A percentile compares a stretch with the other conserved stretches of the same genome.
phyloP scores from a whole-genome alignment of 2,797 vertebrate species.

The Oreonectes daqikongensis region DNA sequence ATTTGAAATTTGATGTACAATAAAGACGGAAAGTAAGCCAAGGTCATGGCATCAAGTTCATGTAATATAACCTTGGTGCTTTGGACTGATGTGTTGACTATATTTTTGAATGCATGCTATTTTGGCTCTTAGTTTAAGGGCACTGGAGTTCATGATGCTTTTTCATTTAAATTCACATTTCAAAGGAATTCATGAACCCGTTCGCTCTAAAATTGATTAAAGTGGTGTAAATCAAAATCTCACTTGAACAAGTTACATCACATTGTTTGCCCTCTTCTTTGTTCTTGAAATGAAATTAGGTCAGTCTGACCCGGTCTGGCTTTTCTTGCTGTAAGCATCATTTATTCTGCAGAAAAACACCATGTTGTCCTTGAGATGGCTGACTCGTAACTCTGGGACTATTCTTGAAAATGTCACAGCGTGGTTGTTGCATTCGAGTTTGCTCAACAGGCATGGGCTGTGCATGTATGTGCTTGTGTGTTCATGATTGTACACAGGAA shows the following conservation, averaged over 20 bases:
- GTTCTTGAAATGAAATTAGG: neutral
- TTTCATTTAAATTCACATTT: constrained; percentile 1
- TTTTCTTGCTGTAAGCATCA: constrained; percentile 7
- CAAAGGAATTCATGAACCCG: neutral
- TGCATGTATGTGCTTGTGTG: neutral
- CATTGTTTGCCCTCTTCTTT: neutral
- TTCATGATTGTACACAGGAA: neutral
- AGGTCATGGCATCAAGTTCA: constrained; percentile 9
- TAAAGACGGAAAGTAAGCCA: constrained; percentile 23
- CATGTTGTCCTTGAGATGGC: constrained; percentile 17
- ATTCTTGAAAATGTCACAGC: constrained; percentile 7
- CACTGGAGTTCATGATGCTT: neutral
- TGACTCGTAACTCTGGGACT: constrained; percentile 3
- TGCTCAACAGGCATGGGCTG: neutral
- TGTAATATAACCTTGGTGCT: neutral
- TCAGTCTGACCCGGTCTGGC: neutral
- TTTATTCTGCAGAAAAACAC: constrained; percentile 14
- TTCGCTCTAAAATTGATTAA: neutral
- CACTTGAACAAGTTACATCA: neutral
- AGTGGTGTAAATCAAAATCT: neutral
- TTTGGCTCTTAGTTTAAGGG: neutral
- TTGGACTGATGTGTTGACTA: neutral
- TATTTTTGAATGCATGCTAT: neutral
- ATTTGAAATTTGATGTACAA: constrained; percentile 14
- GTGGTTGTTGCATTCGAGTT: neutral